Evolutionary conservation across 2,888 invertebrate genomes (phyloP).

Genomic region (Eristalis pertinax): DNA sequence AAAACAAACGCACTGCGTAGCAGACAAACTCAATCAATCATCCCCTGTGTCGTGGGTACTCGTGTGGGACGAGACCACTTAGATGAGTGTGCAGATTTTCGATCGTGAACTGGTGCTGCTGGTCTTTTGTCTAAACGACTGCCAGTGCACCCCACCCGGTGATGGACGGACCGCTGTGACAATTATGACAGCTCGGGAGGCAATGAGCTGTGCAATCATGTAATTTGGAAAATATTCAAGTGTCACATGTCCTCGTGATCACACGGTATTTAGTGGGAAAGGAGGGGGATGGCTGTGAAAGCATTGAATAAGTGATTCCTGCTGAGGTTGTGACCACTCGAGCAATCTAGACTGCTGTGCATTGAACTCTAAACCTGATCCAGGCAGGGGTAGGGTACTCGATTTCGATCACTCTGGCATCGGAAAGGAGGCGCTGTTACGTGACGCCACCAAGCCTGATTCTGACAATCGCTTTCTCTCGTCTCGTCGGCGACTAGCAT

Average conservation of each 20-base stretch:
- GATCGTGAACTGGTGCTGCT: neutral
- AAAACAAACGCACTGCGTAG: conserved; percentile 12
- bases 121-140: conserved; percentile 8
- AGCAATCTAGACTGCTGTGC: no score
- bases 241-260: conserved; percentile 3
- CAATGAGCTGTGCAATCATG: conserved; percentile 21
- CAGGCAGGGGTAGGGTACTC: no score
- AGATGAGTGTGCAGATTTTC: conserved; percentile 34
- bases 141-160: neutral
- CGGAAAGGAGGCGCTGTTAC: no score
- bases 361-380: no score
- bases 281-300: neutral
- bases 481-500: no score
- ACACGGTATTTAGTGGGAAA: neutral
- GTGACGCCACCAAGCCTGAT: neutral
- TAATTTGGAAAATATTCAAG: neutral
- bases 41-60: conserved; percentile 16
- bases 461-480: neutral
- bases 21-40: conserved; percentile 6
- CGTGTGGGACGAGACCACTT: conserved; percentile 27
- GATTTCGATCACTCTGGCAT: no score
- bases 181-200: conserved; percentile 2
- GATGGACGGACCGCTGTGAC: neutral
- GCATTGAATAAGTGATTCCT: neutral
- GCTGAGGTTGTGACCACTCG: neutral